phyloP scores from a whole-genome alignment of 2,113 vertebrate species.

The Martes martes region DNA sequence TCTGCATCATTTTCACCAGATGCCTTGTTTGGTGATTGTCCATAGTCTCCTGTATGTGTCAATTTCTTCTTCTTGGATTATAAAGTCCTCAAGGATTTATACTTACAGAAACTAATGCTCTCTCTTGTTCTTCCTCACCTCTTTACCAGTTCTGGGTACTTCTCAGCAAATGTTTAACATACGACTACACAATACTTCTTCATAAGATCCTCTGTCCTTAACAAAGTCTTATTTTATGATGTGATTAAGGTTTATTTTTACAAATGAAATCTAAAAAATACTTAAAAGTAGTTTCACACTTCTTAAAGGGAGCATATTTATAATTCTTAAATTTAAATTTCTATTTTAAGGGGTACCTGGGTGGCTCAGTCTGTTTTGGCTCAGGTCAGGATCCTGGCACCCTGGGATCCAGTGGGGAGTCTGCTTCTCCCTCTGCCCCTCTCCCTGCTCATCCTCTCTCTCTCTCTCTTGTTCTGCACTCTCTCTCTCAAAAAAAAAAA shows the following conservation, averaged over 20 bases:
- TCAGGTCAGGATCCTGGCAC: background rate
- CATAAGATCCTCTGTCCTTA: background rate
- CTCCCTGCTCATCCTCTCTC: background rate
- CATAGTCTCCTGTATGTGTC: background rate
- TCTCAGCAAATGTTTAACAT: background rate
- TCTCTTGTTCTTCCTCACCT: background rate
- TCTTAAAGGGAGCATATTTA: background rate
- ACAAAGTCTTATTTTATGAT: background rate
- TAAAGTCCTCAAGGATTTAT: conserved; percentile 14
- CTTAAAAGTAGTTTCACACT: background rate
- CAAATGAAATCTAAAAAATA: background rate
- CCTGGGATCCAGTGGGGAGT: background rate
- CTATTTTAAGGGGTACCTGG: background rate
- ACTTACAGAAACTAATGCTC: background rate
- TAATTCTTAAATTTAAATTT: background rate
- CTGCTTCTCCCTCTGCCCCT: background rate
- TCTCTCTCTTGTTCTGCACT: background rate
- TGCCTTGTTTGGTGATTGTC: background rate
- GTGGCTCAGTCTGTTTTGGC: background rate
- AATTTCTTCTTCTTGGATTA: background rate
- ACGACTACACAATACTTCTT: background rate
- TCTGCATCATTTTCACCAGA: background rate
- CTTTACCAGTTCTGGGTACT: conserved; percentile 13
- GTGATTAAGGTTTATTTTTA: background rate
- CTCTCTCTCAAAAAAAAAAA: background rate